Conservation (phyloP, 2,797 vertebrate species). For the Kryptopterus vitreolus region DNA sequence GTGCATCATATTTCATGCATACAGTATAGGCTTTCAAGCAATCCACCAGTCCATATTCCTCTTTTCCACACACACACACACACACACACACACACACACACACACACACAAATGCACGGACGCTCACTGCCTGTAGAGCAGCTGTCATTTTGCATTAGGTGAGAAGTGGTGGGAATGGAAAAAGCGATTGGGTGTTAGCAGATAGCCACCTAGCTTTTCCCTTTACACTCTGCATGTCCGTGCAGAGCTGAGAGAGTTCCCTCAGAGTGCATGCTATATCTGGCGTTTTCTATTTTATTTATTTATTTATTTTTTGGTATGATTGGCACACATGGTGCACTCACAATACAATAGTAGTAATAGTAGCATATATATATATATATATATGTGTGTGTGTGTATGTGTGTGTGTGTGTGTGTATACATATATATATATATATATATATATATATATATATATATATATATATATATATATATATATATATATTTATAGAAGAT, state of each 20-base stretch:
- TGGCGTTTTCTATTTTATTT: too few relatives aligned
- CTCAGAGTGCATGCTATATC: not conserved
- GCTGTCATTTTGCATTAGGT: conserved; percentile 64
- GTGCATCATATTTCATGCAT: conserved; percentile 25
- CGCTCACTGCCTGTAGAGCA: conserved; percentile 51
- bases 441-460: too few relatives aligned
- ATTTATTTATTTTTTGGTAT: too few relatives aligned
- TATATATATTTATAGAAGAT: too few relatives aligned
- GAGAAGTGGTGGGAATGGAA: conserved; percentile 58
- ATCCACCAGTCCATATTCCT: conserved; percentile 3
- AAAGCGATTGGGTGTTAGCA: conserved; percentile 57
- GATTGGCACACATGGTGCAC: too few relatives aligned
- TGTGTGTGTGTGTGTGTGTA: too few relatives aligned
- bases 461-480: too few relatives aligned
- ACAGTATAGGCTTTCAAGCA: conserved; percentile 27
- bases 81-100: conserved; percentile 46
- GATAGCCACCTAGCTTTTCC: conserved; percentile 50
- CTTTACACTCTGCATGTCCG: conserved; percentile 33
- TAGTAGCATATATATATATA: too few relatives aligned
- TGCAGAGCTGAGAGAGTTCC: conserved; percentile 45
- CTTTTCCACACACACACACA: conserved; percentile 36
- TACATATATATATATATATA: too few relatives aligned
- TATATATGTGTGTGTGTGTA: too few relatives aligned
- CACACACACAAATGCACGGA: conserved; percentile 40
- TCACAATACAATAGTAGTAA: too few relatives aligned